Percentiles rank a stretch among this genome's conserved stretches.
phyloP scores from a whole-genome alignment of 2,888 invertebrate species.

The Melanophora roralis region DNA sequence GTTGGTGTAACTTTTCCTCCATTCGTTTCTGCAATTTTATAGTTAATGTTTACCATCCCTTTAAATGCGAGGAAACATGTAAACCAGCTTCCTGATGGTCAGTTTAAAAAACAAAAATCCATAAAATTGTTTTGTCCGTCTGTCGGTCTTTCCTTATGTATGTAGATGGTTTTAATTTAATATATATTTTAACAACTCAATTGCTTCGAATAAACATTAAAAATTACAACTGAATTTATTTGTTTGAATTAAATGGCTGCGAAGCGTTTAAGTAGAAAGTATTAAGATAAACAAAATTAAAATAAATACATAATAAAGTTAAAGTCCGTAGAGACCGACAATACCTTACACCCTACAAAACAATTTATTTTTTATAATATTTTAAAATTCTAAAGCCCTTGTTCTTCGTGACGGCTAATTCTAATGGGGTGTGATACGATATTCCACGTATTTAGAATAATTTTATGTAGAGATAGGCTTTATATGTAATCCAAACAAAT shows the following conservation, averaged over 20 bases:
- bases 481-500: too few relatives aligned
- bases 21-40: conserved; percentile 31
- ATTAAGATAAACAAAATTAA: conserved; percentile 72
- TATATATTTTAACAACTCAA: conserved; percentile 47
- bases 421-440: too few relatives aligned
- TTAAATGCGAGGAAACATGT: background rate
- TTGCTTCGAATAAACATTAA: conserved; percentile 48
- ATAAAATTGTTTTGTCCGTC: conserved; percentile 68
- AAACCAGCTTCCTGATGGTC: conserved; percentile 54
- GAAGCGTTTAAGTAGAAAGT: conserved; percentile 72
- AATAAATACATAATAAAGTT: conserved; percentile 30
- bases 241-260: conserved; percentile 59
- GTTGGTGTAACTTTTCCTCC: conserved; percentile 52
- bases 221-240: conserved; percentile 37
- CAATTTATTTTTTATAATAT: too few relatives aligned
- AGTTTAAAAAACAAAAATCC: conserved; percentile 74
- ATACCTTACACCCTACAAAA: too few relatives aligned
- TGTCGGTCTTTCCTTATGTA: conserved; percentile 61
- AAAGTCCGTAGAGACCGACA: too few relatives aligned
- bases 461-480: too few relatives aligned
- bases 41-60: conserved; percentile 17
- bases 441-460: too few relatives aligned
- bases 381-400: too few relatives aligned
- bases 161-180: conserved; percentile 65
- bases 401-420: too few relatives aligned